phyloP scores from a whole-genome alignment of 1,140 invertebrate species.

The Tyrophagus putrescentiae region DNA sequence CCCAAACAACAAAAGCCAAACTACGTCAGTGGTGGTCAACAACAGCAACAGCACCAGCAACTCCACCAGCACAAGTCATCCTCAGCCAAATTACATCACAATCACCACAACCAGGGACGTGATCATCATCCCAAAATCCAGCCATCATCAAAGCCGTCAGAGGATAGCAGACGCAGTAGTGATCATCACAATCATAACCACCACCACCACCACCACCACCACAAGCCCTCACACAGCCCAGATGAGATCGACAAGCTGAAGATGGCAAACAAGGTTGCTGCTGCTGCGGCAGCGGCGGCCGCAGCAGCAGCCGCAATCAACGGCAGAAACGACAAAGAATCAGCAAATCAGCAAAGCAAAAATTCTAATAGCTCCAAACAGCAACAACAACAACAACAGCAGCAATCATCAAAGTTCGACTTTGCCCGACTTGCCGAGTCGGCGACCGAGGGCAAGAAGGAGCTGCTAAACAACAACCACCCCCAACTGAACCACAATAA shows the following conservation, averaged over 20 bases:
- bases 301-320: neutral
- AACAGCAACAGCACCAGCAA: too few relatives aligned
- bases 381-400: neutral
- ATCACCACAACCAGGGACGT: too few relatives aligned
- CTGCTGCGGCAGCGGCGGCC: neutral
- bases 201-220: neutral
- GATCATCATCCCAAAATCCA: too few relatives aligned
- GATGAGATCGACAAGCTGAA: conserved; percentile 2
- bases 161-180: neutral
- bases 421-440: conserved; percentile 30
- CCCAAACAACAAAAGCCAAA: too few relatives aligned
- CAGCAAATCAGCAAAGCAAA: neutral
- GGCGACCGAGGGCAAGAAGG: conserved; percentile 24
- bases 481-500: neutral
- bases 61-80: too few relatives aligned
- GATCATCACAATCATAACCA: neutral
- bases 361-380: neutral
- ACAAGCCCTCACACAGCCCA: neutral
- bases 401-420: conserved; percentile 27
- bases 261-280: neutral
- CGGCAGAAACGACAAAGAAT: neutral
- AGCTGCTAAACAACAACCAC: neutral
- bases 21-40: too few relatives aligned
- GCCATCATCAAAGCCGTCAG: too few relatives aligned
- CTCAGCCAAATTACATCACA: too few relatives aligned